These are phyloP conservation scores for Pangasius djambal DNA, from an alignment of 2,797 vertebrate genomes.

Conservation along the genomic window DNA sequence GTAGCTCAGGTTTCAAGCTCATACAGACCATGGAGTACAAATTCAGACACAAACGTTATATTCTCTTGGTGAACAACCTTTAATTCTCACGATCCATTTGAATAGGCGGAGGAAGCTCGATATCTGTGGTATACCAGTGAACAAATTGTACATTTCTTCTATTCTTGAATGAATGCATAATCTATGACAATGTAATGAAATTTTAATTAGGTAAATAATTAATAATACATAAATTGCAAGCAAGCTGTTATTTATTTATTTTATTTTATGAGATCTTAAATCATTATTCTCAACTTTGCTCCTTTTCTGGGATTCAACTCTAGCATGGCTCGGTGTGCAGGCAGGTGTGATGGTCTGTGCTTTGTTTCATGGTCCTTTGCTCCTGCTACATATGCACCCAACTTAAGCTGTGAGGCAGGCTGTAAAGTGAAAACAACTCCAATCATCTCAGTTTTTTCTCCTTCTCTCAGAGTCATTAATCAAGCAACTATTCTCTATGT, in stretches of 20 bases:
- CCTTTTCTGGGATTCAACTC: background rate
- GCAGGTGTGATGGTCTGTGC: slow-evolving; percentile 9
- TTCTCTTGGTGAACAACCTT: background rate
- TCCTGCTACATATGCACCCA: slow-evolving; percentile 3
- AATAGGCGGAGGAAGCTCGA: background rate
- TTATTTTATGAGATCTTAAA: background rate
- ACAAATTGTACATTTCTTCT: background rate
- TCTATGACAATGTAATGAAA: background rate
- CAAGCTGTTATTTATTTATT: background rate
- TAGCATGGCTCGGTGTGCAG: background rate
- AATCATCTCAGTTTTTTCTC: slow-evolving; percentile 25
- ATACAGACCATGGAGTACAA: background rate
- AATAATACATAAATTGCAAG: background rate
- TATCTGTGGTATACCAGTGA: background rate
- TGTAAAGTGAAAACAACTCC: slow-evolving; percentile 29
- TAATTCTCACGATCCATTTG: background rate
- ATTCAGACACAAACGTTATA: background rate
- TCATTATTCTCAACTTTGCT: slow-evolving; percentile 6
- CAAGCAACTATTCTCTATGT: slow-evolving; percentile 36
- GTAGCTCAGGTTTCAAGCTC: background rate
- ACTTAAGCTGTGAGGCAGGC: slow-evolving; percentile 1
- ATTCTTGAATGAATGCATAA: background rate
- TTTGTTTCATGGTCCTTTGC: slow-evolving; percentile 39
- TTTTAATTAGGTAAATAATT: background rate
- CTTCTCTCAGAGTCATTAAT: slow-evolving; percentile 41